Conservation (phyloP, 2,797 vertebrate species). For the Sphenodon punctatus region DNA sequence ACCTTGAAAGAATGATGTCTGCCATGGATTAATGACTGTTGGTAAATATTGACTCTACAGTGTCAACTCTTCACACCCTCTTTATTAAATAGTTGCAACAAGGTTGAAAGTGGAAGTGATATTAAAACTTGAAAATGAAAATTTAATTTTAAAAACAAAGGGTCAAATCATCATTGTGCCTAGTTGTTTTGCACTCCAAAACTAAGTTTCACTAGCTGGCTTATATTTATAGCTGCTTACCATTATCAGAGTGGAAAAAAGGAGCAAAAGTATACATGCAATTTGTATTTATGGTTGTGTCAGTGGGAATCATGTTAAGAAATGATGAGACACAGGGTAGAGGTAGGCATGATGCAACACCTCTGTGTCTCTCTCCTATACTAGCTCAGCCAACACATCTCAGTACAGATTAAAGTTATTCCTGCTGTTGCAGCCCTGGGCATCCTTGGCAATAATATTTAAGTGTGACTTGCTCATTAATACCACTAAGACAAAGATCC, state of each 20-base stretch:
- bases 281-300: not conserved
- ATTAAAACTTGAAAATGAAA: not conserved
- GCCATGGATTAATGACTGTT: not conserved
- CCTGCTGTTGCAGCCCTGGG: not conserved
- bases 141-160: not conserved
- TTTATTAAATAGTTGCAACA: no score
- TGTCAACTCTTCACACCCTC: not conserved
- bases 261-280: no score
- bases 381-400: not conserved
- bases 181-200: not conserved
- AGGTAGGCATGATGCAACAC: not conserved
- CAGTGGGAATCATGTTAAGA: slow-evolving; percentile 5
- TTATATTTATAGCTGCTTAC: not conserved
- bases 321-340: not conserved
- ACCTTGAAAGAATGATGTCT: not conserved
- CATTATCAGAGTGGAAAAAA: not conserved
- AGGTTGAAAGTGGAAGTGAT: not conserved
- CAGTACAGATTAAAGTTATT: not conserved
- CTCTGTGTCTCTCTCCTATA: not conserved
- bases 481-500: no score
- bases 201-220: not conserved
- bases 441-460: not conserved
- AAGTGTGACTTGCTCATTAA: not conserved
- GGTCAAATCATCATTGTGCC: not conserved
- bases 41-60: not conserved